These are phyloP conservation scores for Iguana delicatissima DNA, from an alignment of 2,797 vertebrate genomes.

Conservation along the genomic window DNA sequence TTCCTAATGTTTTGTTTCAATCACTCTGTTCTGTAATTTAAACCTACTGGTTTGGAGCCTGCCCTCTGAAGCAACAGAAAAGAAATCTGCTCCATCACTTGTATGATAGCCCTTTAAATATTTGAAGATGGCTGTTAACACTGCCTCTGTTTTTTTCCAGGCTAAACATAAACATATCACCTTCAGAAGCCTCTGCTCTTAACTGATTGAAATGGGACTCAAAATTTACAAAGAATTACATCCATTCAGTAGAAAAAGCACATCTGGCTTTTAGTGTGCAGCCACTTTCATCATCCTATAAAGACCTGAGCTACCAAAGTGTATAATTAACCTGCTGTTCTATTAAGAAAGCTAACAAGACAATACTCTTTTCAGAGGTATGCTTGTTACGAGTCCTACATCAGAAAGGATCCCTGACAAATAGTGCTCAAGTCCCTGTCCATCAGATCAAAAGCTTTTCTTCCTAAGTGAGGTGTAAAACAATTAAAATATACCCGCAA, in stretches of 20 bases:
- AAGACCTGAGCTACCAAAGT: constrained; percentile 30
- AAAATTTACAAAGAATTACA: neutral
- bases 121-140: neutral
- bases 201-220: constrained; percentile 12
- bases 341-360: constrained; percentile 40
- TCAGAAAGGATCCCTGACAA: neutral
- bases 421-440: neutral
- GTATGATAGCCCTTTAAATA: neutral
- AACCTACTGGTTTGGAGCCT: neutral
- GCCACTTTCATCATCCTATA: constrained; percentile 19
- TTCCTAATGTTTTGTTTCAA: neutral
- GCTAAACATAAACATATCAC: neutral
- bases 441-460: neutral
- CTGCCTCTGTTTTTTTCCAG: neutral
- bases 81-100: neutral
- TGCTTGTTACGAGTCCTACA: neutral
- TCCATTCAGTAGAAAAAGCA: constrained; percentile 29
- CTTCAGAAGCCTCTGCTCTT: neutral
- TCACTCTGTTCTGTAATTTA: neutral
- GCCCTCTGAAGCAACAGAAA: no score
- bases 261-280: neutral
- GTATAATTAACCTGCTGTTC: constrained; percentile 40
- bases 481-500: neutral
- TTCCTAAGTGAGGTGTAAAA: neutral
- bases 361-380: constrained; percentile 7